Conservation (phyloP, 2,797 vertebrate genomes). For the Psittacula derbiana region DNA sequence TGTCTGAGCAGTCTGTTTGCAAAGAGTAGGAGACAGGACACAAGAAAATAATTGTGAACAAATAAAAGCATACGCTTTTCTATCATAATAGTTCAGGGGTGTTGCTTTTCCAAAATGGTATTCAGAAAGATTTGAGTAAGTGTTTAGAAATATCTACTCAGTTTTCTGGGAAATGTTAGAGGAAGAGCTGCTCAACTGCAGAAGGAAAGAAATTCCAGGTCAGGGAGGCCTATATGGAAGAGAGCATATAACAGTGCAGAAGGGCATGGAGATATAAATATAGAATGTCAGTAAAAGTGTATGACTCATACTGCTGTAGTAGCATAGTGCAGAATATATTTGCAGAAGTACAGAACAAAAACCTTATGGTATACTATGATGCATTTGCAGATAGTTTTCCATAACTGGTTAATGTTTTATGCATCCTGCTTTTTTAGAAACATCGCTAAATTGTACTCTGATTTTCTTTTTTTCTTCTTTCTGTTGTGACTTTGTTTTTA, state of each 20-base stretch:
- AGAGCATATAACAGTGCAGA: constrained; percentile 7
- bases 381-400: constrained; percentile 37
- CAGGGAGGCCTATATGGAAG: background rate
- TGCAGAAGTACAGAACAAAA: constrained; percentile 58
- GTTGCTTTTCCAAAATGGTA: background rate
- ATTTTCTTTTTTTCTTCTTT: background rate
- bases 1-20: background rate
- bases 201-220: constrained; percentile 3
- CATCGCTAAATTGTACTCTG: constrained; percentile 1
- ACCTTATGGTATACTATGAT: constrained; percentile 37
- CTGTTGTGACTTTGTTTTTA: constrained; percentile 4
- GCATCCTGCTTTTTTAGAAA: constrained; percentile 20
- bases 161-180: background rate
- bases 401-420: constrained; percentile 52
- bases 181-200: background rate
- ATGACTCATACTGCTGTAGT: constrained; percentile 66
- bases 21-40: background rate
- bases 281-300: constrained; percentile 43
- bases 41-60: background rate
- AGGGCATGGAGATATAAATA: constrained; percentile 55
- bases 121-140: background rate
- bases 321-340: constrained; percentile 58
- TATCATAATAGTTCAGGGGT: background rate
- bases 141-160: background rate
- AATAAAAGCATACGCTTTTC: background rate